phyloP scores from a whole-genome alignment of 37 sponge, comb jelly and placozoan species.

The Trichoplax adhaerens region DNA sequence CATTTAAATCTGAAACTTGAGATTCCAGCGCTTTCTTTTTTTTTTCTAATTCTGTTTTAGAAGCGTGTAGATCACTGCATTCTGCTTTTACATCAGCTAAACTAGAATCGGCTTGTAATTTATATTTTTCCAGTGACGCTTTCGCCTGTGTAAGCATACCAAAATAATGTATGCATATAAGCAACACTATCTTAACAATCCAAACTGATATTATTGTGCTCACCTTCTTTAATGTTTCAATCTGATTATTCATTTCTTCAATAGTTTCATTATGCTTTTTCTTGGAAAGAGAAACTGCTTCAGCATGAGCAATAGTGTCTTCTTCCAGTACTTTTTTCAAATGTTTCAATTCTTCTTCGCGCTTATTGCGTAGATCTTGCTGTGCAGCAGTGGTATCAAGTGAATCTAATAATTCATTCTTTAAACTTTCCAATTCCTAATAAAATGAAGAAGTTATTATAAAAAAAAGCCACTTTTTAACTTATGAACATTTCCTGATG shows the following conservation, averaged over 20 bases:
- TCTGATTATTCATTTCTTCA: constrained; percentile 72
- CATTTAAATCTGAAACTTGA: constrained; percentile 42
- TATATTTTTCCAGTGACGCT: constrained; percentile 24
- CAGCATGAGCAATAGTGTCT: constrained; percentile 48
- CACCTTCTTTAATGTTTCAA: constrained; percentile 51
- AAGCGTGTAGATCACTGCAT: no score
- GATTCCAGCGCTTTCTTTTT: constrained; percentile 49
- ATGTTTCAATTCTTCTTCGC: constrained; percentile 63
- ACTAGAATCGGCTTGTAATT: no score
- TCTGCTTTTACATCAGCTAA: no score
- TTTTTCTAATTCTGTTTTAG: constrained; percentile 37
- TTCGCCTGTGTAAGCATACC: constrained; percentile 20
- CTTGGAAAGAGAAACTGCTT: constrained; percentile 37
- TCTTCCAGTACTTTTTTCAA: constrained; percentile 66
- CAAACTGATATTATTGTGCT: constrained; percentile 13
- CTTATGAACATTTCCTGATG: no score
- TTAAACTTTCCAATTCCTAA: constrained; percentile 69
- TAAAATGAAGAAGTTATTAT: not conserved
- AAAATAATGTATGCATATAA: not conserved
- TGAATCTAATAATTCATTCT: constrained; percentile 51
- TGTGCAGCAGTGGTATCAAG: constrained; percentile 50
- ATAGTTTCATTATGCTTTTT: constrained; percentile 43
- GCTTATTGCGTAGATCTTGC: constrained; percentile 55
- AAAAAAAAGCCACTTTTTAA: not conserved
- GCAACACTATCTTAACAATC: not conserved